Conservation (phyloP, 53 echinoderm and acorn worm genomes). For the Arbacia lixula region DNA sequence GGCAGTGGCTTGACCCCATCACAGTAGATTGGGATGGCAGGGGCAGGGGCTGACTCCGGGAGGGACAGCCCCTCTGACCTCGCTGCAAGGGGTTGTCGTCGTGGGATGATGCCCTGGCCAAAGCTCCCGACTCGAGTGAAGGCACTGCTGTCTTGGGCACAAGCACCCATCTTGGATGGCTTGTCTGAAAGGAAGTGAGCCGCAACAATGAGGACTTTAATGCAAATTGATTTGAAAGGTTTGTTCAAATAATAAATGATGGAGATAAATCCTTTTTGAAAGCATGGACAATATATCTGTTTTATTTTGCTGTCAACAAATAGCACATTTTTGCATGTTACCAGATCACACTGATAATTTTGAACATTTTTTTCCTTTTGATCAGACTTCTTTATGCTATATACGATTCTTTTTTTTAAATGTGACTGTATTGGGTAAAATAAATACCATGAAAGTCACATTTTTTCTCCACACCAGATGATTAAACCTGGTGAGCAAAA, state of each 20-base stretch:
- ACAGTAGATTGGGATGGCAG: conserved; percentile 14
- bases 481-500: no score
- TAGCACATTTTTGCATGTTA: no score
- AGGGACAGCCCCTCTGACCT: background rate
- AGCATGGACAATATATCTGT: no score
- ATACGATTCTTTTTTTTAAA: no score
- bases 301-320: no score
- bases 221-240: background rate
- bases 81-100: conserved; percentile 24
- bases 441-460: no score
- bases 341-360: no score
- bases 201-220: background rate
- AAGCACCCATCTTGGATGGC: background rate
- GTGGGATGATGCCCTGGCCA: conserved; percentile 8
- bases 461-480: no score
- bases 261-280: no score
- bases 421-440: no score
- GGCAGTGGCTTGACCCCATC: background rate
- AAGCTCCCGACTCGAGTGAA: background rate
- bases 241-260: background rate
- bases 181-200: background rate
- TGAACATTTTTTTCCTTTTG: no score
- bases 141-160: conserved; percentile 40
- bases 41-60: conserved; percentile 2
- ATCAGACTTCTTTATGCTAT: no score